A percentile compares a stretch with the other conserved stretches of the same genome.
These are phyloP conservation scores for Strix uralensis DNA, from an alignment of 2,113 vertebrate genomes.

Conservation along the genomic window DNA sequence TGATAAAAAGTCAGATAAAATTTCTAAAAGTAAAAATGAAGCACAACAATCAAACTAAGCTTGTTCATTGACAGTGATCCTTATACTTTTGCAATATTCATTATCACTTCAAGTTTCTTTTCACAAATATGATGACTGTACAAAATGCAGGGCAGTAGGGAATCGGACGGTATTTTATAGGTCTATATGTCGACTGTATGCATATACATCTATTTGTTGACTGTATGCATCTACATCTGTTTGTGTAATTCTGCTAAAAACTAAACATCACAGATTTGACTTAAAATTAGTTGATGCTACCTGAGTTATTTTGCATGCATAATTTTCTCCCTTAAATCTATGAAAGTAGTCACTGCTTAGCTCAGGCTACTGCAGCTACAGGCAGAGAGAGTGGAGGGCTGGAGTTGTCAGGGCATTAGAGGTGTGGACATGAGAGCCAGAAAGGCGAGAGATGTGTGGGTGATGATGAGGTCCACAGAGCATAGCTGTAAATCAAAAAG, in stretches of 20 bases:
- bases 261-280: background rate
- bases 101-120: background rate
- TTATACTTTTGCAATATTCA: background rate
- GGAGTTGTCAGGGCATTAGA: fast-evolving
- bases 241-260: background rate
- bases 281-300: background rate
- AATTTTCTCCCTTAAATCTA: background rate
- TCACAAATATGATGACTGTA: background rate
- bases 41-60: background rate
- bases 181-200: background rate
- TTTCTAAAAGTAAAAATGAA: background rate
- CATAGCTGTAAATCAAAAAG: background rate
- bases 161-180: background rate
- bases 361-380: background rate
- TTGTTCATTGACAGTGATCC: background rate
- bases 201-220: background rate
- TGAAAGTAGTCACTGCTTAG: background rate
- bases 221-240: background rate
- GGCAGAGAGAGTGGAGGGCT: background rate
- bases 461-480: background rate
- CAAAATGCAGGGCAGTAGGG: background rate
- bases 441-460: background rate
- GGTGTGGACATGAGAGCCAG: background rate
- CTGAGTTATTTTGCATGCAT: background rate
- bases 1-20: background rate